Base-by-base conservation (phyloP, 2,113 vertebrate genomes). In the Canis aureus region DNA sequence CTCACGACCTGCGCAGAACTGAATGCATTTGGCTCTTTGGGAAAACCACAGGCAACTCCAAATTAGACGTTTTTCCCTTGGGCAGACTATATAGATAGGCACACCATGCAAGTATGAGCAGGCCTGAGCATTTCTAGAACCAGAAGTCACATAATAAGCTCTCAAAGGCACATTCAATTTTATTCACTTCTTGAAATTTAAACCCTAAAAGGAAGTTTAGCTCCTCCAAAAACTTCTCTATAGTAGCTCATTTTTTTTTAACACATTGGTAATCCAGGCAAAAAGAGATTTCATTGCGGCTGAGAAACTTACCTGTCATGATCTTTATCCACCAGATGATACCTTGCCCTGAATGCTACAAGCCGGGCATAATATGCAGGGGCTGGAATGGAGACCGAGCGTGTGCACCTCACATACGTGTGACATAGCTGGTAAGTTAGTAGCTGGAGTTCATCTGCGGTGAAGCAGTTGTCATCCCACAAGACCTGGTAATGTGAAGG, bases 381-480 rank as follows among this genome's bases (percentile, higher is more conserved):
- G 0, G 99, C 99, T 0, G 99, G 99, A 98, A 99, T 99, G 69
- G 99, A 99, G 95, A 99, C 99, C 0, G 99, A 99, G 79, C 99
- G 99, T 0, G 99, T 99, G 96, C 99, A 99, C 94, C 99, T 99
- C 80, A 99, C 99, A 0, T 99, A 99, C 0, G 99, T 99, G 99
- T 99, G 99, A 98, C 99, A 99, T 94, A 99, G 99, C 99, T 99
- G 99, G 98, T 99, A 99, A 0, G 99, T 99, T 98, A 99, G 98
- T 23, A 99, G 99, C 99, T 99, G 99, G 74, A 99, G 99, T 60
- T 99, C 99, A 0, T 99, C 99, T 0, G 99, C 99, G 0, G 99
- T 99, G 97, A 99, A 99, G 29, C 99, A 99, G 99, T 99, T 99
- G 98, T 99, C 99, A 51, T 99, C 99, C 99, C 99, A 99, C 97